These are phyloP conservation scores for Pogonocherus hispidulus DNA, from an alignment of 2,888 invertebrate genomes.

Conservation along the genomic window DNA sequence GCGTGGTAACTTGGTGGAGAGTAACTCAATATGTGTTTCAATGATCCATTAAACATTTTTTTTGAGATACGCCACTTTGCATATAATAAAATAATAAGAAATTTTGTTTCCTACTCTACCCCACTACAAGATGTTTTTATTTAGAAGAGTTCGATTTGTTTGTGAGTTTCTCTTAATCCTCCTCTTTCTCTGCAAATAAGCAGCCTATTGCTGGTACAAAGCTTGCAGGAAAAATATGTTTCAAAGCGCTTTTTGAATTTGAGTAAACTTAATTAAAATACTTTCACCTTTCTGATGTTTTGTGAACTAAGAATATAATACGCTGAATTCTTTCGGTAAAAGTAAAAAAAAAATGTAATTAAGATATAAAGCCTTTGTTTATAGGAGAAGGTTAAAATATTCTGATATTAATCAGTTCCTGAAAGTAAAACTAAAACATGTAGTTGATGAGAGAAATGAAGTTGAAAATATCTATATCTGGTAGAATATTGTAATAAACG, in stretches of 20 bases:
- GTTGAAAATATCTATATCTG: too few species aligned
- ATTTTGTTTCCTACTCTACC: background rate
- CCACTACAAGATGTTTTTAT: background rate
- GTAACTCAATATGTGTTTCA: too few species aligned
- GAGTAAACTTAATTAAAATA: conserved; percentile 18
- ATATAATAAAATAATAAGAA: background rate
- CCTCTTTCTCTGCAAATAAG: background rate
- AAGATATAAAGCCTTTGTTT: background rate
- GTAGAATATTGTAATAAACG: too few species aligned
- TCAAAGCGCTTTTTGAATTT: background rate
- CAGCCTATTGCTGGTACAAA: too few species aligned
- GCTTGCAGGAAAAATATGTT: background rate
- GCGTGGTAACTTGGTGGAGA: too few species aligned
- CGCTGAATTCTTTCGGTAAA: background rate
- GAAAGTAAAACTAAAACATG: too few species aligned
- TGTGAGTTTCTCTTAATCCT: background rate
- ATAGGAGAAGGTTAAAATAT: too few species aligned
- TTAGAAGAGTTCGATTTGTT: background rate
- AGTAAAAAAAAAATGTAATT: conserved; percentile 4
- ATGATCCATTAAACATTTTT: too few species aligned
- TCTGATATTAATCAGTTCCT: too few species aligned
- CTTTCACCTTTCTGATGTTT: background rate
- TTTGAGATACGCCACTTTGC: too few species aligned
- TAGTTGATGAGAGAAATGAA: too few species aligned
- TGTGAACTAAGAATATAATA: background rate